Evolutionary conservation across 2,113 vertebrate genomes (phyloP), one percentile per base, ranked within the genome.

Genomic region (Aepyceros melampus): DNA sequence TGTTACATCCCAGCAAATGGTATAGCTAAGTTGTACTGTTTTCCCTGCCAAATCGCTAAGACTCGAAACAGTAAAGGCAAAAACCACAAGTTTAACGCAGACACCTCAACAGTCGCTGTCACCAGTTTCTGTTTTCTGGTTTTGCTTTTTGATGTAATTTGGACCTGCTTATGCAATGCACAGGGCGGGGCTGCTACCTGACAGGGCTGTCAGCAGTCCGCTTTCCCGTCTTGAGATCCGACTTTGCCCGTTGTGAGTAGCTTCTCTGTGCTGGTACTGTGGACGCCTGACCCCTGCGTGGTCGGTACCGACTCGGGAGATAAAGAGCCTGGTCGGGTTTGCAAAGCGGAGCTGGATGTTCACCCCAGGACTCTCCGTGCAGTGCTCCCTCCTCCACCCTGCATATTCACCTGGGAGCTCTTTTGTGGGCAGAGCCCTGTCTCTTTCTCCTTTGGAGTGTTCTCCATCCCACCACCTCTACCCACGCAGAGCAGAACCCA

Each of bases 171-270:
- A 2, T 23, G 51, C 76, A 27, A 4, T 4, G 14, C 4, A 0
- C 17, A n/a, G 49, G 36, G 49, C 16, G 1, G 3, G 6, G 9
- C 36, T 51, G 47, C 8, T 74, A 29, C 51, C 53, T 89, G 21
- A 7, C 0, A 3, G 0, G n/a, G 27, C 49, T 31, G 14, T 16
- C 12, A 0, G 60, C 47, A 6, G 12, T 36, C 19, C 1, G 0
- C 27, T 7, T 36, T 58, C 8, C 13, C 31, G 0, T 15, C 29
- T 51, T 23, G 14, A 16, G 23, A 14, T 51, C 45, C 0, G 1
- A 13, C 21, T 33, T 96, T 85, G 33, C 11, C 51, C 31, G 1
- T 47, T 49, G 1, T 5, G 21, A 79, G 74, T 31, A 40, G 43
- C 49, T 83, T 76, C 36, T 62, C 31, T 23, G 6, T 8, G 3